phyloP scores from a whole-genome alignment of 2,888 invertebrate genomes.

The Nebria salina region DNA sequence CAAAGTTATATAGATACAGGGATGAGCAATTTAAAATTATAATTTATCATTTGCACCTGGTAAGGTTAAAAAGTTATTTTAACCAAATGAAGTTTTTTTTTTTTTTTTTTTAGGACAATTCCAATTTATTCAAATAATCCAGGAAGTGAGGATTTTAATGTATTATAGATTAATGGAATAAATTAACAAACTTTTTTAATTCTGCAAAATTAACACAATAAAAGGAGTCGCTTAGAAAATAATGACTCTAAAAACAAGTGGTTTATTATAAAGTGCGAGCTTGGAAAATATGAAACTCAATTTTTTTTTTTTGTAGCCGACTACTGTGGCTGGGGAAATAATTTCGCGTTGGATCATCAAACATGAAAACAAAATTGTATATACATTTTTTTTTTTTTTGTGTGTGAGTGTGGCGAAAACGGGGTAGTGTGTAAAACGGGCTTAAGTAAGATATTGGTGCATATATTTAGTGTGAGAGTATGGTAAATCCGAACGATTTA shows the following conservation, averaged over 20 bases:
- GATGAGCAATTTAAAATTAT: neutral
- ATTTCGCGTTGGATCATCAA: no score
- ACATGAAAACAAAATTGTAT: no score
- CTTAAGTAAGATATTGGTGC: neutral
- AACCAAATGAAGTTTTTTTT: neutral
- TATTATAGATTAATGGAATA: constrained; percentile 1
- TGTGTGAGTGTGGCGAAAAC: neutral
- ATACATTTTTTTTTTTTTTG: no score
- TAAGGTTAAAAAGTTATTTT: neutral
- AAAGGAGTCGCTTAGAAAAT: neutral
- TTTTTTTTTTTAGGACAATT: neutral
- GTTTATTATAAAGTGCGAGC: neutral
- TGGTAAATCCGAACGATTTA: neutral
- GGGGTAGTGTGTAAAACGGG: neutral
- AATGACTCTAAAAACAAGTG: neutral
- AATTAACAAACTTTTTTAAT: neutral
- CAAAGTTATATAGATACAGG: neutral
- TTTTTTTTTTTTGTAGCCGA: no score
- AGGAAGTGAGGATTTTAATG: neutral
- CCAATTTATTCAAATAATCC: neutral
- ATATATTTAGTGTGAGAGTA: constrained; percentile 1
- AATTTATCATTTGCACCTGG: neutral
- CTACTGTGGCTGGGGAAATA: no score
- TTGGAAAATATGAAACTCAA: neutral
- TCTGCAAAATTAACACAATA: neutral